Conservation (phyloP, 2,888 invertebrate genomes). For the Drosophila diplacantha region DNA sequence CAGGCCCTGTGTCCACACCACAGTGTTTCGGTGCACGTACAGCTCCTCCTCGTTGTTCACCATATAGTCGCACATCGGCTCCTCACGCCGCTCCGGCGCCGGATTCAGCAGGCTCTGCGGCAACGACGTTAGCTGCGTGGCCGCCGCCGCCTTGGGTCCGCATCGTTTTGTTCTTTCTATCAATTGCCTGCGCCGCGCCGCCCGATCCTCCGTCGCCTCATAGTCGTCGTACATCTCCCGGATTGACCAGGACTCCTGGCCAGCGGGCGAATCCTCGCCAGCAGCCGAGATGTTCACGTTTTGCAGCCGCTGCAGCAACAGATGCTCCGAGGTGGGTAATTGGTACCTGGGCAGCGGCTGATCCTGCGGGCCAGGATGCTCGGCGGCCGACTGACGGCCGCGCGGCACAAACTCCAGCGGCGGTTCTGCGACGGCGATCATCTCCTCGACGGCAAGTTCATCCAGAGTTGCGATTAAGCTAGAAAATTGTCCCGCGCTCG, state of each 20-base stretch:
- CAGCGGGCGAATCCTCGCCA: conserved; percentile 46
- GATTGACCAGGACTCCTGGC: conserved; percentile 80
- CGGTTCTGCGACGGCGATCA: conserved; percentile 94
- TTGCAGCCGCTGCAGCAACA: conserved; percentile 84
- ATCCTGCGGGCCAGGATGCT: conserved; percentile 85
- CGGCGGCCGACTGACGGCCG: conserved; percentile 87
- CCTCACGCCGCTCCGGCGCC: conserved; percentile 37
- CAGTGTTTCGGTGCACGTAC: conserved; percentile 23
- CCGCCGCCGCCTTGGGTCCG: conserved; percentile 49
- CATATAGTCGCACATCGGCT: conserved; percentile 74
- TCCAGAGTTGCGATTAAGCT: conserved; percentile 87
- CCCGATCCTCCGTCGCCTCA: conserved; percentile 54
- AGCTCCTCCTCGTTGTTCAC: conserved; percentile 76
- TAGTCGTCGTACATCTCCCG: conserved; percentile 81
- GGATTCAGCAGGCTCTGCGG: conserved; percentile 46
- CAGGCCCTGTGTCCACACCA: conserved; percentile 26
- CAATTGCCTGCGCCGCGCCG: conserved; percentile 50
- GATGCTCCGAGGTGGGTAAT: conserved; percentile 80
- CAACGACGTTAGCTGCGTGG: conserved; percentile 50
- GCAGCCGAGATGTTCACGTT: conserved; percentile 84
- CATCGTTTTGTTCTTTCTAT: conserved; percentile 59
- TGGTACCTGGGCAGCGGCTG: conserved; percentile 77
- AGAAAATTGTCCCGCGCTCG: conserved; percentile 16
- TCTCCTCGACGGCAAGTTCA: conserved; percentile 84
- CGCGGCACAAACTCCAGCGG: conserved; percentile 94